Base-by-base conservation (phyloP, 2,113 vertebrate genomes). In the Tragelaphus scriptus region DNA sequence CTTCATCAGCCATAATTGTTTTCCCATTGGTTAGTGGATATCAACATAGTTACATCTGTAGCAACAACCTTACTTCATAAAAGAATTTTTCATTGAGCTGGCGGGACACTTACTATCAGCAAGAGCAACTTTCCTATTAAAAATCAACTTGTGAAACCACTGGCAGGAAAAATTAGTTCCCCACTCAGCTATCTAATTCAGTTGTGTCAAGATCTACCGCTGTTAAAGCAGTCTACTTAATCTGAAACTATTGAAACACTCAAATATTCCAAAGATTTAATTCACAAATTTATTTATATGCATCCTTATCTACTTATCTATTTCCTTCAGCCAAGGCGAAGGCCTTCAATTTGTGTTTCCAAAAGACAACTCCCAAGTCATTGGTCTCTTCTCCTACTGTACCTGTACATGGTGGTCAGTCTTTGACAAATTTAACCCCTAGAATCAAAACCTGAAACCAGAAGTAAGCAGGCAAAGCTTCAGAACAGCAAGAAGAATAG, bases 241-340 rank as follows among this genome's bases (percentile, higher is more conserved):
- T 77, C 28, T 49, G 86, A 95, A 96, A 56, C 55, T 82, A 17
- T 63, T 79, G 58, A 89, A 65, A 1, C 59, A 47, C 47, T 92
- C 88, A 75, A 36, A 49, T 85, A 32, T 75, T 79, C 47, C 55
- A 88, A 94, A 71, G 77, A 61, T 51, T 97, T 96, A 91, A 87
- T 75, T 85, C 68, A 79, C 84, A 71, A 61, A 71, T 87, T 63
- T 88, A 1, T 91, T 93, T 84, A 63, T 26, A 10, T 65, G 56
- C 88, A 8, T 87, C 12, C 77, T 87, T 91, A 26, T 85, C 32
- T 95, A 17, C 28, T 80, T 84, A 32, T 90, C 32, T 93, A 36
- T 65, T 91, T 91, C 88, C 82, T 96, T 86, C 36, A 84, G 61
- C 85, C 40, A 95, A 65, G 90, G 26, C 49, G 19, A 94, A 95